phyloP scores from a whole-genome alignment of 2,113 vertebrate species.

The Solenodon paradoxus region DNA sequence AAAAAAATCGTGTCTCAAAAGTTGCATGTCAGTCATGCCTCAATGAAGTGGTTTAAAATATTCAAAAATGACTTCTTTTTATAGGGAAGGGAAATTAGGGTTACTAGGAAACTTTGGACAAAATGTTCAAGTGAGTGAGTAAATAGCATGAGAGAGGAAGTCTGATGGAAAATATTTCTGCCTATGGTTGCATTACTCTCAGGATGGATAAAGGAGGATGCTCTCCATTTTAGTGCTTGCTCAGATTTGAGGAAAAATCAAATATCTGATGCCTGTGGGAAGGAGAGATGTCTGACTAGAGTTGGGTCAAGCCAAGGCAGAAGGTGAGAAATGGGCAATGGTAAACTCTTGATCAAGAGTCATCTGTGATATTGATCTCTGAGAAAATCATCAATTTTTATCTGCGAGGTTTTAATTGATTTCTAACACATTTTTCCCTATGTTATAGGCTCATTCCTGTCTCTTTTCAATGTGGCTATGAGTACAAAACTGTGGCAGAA shows the following conservation, averaged over 20 bases:
- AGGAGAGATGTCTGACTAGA: neutral
- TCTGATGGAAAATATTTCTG: neutral
- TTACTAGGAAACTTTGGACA: neutral
- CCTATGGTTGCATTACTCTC: neutral
- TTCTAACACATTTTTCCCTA: neutral
- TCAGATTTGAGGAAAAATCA: neutral
- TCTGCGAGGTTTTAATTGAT: neutral
- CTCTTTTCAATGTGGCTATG: neutral
- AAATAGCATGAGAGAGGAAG: neutral
- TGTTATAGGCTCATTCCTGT: accelerated
- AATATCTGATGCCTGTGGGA: neutral
- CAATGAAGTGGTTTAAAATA: neutral
- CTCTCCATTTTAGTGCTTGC: neutral
- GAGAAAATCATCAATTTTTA: neutral
- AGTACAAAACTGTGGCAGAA: neutral
- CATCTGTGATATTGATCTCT: neutral
- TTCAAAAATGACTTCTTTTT: neutral
- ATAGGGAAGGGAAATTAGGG: neutral
- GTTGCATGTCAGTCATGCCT: neutral
- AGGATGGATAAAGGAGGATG: neutral
- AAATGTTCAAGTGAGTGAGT: neutral
- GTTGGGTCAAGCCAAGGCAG: neutral
- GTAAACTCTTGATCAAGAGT: neutral
- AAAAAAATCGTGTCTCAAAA: too few relatives aligned
- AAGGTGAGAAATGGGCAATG: neutral